These are phyloP conservation scores for Drosophila siamana DNA, from an alignment of 2,888 invertebrate genomes.

Conservation along the genomic window DNA sequence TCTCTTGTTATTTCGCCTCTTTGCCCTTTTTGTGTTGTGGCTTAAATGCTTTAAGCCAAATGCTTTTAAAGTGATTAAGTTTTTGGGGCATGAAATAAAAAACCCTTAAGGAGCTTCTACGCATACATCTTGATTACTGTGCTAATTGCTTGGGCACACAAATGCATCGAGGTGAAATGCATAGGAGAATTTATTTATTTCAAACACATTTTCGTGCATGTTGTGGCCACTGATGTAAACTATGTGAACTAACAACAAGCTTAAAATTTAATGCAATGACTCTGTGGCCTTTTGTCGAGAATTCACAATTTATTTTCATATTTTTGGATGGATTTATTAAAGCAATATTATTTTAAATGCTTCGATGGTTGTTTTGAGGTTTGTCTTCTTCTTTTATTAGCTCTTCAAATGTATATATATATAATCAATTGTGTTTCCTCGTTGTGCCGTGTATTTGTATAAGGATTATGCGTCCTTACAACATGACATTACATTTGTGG, in stretches of 20 bases:
- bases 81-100: neutral
- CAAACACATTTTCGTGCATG: neutral
- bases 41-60: slow-evolving; percentile 56
- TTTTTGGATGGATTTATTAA: neutral
- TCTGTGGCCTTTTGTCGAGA: neutral
- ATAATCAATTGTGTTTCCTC: slow-evolving; percentile 5
- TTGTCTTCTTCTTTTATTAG: neutral
- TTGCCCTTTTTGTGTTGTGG: slow-evolving; percentile 7
- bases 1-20: slow-evolving; percentile 5
- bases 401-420: neutral
- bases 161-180: neutral
- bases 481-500: slow-evolving; percentile 17
- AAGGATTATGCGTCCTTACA: slow-evolving; percentile 6
- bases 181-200: neutral
- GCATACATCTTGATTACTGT: neutral
- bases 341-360: neutral
- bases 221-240: neutral
- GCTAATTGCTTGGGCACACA: slow-evolving; percentile 12
- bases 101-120: neutral
- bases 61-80: slow-evolving; percentile 48
- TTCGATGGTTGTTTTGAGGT: no score
- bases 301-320: neutral
- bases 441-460: neutral
- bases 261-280: slow-evolving; percentile 1
- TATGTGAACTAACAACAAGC: neutral